phyloP scores from a whole-genome alignment of 2,888 invertebrate genomes.

The Coelogynopora nodosa region DNA sequence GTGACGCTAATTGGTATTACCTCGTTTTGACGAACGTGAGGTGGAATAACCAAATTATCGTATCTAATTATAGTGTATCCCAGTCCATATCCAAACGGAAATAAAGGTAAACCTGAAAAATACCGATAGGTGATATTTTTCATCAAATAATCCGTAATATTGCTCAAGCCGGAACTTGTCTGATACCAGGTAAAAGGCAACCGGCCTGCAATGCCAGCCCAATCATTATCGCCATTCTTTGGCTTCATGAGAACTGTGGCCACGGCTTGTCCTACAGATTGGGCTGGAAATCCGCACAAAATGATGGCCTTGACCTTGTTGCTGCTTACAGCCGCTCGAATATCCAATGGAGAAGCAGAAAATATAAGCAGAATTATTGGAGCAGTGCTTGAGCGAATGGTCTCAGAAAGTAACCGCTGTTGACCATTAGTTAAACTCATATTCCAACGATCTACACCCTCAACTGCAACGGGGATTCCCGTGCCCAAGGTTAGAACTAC shows the following conservation, averaged over 20 bases:
- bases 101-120: not conserved
- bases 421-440: not conserved
- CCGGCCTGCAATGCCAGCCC: conserved; percentile 52
- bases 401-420: not conserved
- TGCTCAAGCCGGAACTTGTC: conserved; percentile 10
- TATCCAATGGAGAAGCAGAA: conserved; percentile 56
- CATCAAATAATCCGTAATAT: conserved; percentile 52
- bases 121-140: conserved; percentile 55
- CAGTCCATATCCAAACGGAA: conserved; percentile 14
- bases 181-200: conserved; percentile 57
- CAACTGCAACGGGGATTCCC: not conserved
- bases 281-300: conserved; percentile 57
- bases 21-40: not conserved
- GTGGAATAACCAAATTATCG: not conserved
- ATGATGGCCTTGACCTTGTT: conserved; percentile 51
- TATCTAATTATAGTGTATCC: not conserved
- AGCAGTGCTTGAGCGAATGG: conserved; percentile 19
- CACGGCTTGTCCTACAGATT: conserved; percentile 55
- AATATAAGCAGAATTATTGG: conserved; percentile 54
- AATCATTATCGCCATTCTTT: not conserved
- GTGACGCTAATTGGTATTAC: not conserved
- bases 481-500: conserved; percentile 16
- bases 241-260: conserved; percentile 49
- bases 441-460: not conserved
- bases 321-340: conserved; percentile 51